Base-by-base conservation (phyloP, 2,797 vertebrate species). In the Ptychobarbus kaznakovi region DNA sequence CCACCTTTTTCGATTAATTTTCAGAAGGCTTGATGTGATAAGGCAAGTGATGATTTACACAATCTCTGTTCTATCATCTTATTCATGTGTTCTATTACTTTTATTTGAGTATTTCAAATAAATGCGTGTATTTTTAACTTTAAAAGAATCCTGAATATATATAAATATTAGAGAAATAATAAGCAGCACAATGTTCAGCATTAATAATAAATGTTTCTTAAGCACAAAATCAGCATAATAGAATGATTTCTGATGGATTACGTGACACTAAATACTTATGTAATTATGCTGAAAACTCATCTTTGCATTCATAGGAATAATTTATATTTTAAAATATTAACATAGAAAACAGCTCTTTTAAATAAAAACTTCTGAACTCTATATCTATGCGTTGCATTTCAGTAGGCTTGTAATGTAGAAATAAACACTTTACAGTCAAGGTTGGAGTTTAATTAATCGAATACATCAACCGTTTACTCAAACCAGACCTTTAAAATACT, bases 1-100 rank as follows among this genome's bases (percentile, higher is more conserved):
- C 68, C 69, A 80, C 46, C 38, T 73, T 44, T 44, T 80, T 46
- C 10, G 8, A 38, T 53, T 83, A 3, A 74, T 51, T 80, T 63
- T 72, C 56, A 2, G 13, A 28, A 16, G 58, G 56, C n/a, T 80
- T 13, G 10, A 42, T 79, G 40, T 77, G 15, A 78, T 70, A 25
- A 70, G 65, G 65, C 38, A 70, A 46, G 65, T 70, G 75, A 78
- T 58, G 65, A 44, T 78, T 32, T 58, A 58, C 11, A 22, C 22
- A 49, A 58, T 63, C 28, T 25, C 10, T n/a, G 9, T 9, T 68
- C 25, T 40, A 3, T 51, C 18, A 2, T 65, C n/a, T 66, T 65
- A 35, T 66, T 49, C 9, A 49, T 38, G 20, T 25, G 42, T 10
- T 11, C 56, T n/a, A n/a, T 58, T 58, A 10, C 56, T 58, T 22